These are phyloP conservation scores for Rafetus swinhoei DNA, from an alignment of 2,113 vertebrate genomes.

Conservation along the genomic window DNA sequence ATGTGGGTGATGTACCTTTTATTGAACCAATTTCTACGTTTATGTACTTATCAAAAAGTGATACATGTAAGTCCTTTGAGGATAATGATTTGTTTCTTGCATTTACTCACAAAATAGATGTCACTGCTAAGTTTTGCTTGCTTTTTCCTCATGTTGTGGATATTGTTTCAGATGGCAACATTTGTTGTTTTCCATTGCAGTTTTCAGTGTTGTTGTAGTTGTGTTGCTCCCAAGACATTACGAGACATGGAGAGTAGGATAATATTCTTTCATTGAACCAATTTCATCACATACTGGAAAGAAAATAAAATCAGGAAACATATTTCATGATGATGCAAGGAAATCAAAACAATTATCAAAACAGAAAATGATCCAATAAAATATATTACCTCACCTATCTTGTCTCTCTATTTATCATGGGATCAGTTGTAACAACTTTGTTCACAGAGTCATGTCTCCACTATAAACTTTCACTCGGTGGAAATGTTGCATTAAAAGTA, in stretches of 20 bases:
- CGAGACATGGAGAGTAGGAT: neutral
- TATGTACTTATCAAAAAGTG: neutral
- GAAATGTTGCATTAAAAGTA: neutral
- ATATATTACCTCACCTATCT: neutral
- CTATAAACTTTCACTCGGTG: neutral
- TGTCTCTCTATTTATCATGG: neutral
- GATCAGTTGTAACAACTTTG: neutral
- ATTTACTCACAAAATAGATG: neutral
- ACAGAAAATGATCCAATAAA: neutral
- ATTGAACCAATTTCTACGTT: neutral
- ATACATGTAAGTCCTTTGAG: neutral
- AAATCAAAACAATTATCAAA: neutral
- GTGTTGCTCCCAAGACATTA: neutral
- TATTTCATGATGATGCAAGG: neutral
- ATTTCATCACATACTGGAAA: neutral
- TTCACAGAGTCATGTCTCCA: neutral
- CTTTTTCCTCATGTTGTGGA: neutral
- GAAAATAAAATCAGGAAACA: neutral
- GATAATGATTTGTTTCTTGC: neutral
- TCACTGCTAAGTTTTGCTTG: neutral
- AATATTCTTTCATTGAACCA: neutral
- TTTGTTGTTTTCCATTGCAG: neutral
- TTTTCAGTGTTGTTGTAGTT: neutral
- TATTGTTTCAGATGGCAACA: neutral
- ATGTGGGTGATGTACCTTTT: neutral